Percentiles rank a stretch among this genome's conserved stretches.
phyloP scores from a whole-genome alignment of 2,113 vertebrate species.

The Indicator indicator region DNA sequence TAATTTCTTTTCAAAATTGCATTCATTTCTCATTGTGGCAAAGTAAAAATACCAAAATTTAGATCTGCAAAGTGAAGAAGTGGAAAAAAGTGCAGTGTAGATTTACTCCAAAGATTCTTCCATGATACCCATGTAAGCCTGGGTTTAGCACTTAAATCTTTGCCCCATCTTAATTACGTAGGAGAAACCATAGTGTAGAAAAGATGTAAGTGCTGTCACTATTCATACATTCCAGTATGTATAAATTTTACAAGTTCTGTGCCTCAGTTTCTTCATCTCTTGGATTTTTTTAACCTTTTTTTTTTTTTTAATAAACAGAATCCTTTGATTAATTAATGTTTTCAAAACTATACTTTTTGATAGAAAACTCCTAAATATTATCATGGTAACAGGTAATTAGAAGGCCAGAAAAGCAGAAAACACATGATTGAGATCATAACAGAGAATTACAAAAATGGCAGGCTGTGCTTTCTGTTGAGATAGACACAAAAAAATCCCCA shows the following conservation, averaged over 20 bases:
- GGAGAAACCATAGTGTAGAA: neutral
- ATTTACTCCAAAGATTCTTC: neutral
- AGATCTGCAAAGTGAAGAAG: neutral
- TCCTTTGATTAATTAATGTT: neutral
- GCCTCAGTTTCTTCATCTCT: neutral
- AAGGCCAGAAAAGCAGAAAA: neutral
- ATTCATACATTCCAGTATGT: neutral
- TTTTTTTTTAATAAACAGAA: neutral
- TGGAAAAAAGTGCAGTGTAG: neutral
- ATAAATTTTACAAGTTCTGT: neutral
- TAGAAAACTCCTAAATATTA: neutral
- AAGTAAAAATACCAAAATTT: neutral
- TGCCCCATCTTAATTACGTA: neutral
- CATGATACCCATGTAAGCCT: neutral
- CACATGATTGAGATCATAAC: neutral
- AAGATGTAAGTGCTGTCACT: neutral
- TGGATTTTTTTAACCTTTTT: neutral
- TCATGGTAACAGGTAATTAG: slow-evolving; percentile 1
- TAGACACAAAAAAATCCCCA: neutral
- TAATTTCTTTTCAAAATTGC: neutral
- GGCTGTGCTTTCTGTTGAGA: neutral
- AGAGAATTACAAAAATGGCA: neutral
- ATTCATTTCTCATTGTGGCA: neutral
- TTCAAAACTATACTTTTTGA: neutral
- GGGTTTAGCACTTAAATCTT: neutral